Base-by-base conservation (phyloP, 2,888 invertebrate species). In the Agonopterix subpropinquella region DNA sequence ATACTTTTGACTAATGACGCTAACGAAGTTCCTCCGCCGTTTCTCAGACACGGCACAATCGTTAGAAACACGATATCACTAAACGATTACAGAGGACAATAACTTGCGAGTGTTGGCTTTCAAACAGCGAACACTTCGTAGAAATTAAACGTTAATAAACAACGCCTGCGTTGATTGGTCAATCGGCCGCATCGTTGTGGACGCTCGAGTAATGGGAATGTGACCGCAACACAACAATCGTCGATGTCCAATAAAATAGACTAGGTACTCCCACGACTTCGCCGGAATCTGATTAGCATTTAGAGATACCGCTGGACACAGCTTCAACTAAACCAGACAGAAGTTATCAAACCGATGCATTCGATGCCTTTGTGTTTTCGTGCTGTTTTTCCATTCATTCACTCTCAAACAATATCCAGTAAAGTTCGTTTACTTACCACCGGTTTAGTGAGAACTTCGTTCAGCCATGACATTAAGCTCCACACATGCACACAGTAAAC, bases 401-500 rank as follows among this genome's bases (percentile, higher is more conserved):
- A 53, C 53, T 59, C 65, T 65, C 53, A 62, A 67, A 65, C 52
- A 58, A 48, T 72, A 68, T 71, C 73, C 76, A 76, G 74, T 77
- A 77, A 73, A 68, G 69, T 76, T 65, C 70, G 73, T 80, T 79
- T 52, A 49, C 52, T 77, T 67, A 84, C 86, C 83, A 85, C 85
- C 85, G 81, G 84, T 86, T 86, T 80, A 83, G 65, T 65, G 72
- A 73, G 76, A 72, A 77, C 75, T 77, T 74, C 69, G 77, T 70
- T 71, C 78, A 74, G 77, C 73, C 80, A 81, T 84, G 67, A 75
- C 73, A 73, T 67, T 68, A 64, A 77, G 72, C 69, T 72, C 67
- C 67, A 71, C 73, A 74, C 69, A 74, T 66, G 65, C 71, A 76
- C 71, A 71, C 67, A 59, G 64, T 58, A 48, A 53, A 56, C 28